Evolutionary conservation across 2,888 invertebrate species (phyloP).

Genomic region (Protula sp.): DNA sequence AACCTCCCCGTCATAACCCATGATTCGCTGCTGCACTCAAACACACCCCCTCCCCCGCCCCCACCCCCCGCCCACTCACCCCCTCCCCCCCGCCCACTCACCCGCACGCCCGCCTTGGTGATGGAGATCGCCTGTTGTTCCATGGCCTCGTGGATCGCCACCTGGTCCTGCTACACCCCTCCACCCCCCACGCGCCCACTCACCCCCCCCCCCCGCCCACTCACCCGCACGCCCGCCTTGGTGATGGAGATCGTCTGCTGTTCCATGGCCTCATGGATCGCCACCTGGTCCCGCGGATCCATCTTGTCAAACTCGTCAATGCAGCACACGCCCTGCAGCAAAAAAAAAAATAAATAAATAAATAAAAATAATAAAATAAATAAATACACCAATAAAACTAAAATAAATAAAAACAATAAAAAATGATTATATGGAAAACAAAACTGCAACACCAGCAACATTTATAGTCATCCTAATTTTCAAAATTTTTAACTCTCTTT

Average conservation of each 20-base stretch:
- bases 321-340: slow-evolving; percentile 74
- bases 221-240: slow-evolving; percentile 64
- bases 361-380: neutral
- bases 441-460: too few species aligned
- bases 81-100: too few species aligned
- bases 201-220: too few species aligned
- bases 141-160: slow-evolving; percentile 99
- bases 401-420: neutral
- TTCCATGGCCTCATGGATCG: slow-evolving; percentile 99
- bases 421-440: neutral
- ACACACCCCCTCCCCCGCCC: too few species aligned
- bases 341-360: neutral
- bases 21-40: too few species aligned
- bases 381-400: too few species aligned
- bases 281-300: slow-evolving; percentile 95
- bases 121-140: slow-evolving; percentile 99
- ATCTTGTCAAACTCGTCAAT: slow-evolving; percentile 99
- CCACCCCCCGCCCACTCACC: too few species aligned
- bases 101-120: slow-evolving; percentile 71
- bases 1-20: too few species aligned
- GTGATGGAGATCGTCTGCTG: slow-evolving; percentile 99
- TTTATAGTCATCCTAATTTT: too few species aligned
- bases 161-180: slow-evolving; percentile 92
- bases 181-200: too few species aligned
- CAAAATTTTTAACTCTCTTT: too few species aligned